Conservation (phyloP, 2,888 invertebrate species). For the Diaprepes abbreviatus region DNA sequence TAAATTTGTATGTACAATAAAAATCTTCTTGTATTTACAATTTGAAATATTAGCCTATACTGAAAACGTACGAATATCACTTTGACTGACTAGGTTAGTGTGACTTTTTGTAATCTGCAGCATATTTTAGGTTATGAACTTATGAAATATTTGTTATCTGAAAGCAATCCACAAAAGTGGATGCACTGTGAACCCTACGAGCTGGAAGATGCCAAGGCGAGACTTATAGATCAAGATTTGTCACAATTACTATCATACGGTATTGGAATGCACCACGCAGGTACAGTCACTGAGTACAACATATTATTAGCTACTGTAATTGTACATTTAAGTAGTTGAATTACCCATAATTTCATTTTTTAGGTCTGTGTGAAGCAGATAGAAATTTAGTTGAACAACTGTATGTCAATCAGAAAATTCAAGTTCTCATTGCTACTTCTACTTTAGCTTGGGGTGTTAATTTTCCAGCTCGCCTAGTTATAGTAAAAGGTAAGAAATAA, state of each 20-base stretch:
- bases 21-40: no score
- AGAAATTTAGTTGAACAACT: slow-evolving; percentile 92
- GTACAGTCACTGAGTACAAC: no score
- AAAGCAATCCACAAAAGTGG: slow-evolving; percentile 96
- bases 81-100: no score
- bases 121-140: slow-evolving; percentile 77
- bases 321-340: no score
- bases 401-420: slow-evolving; percentile 95
- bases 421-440: slow-evolving; percentile 95
- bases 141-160: slow-evolving; percentile 90
- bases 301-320: no score
- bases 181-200: slow-evolving; percentile 87
- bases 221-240: slow-evolving; percentile 87
- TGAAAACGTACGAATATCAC: no score
- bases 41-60: no score
- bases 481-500: slow-evolving; percentile 86
- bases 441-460: slow-evolving; percentile 99
- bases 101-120: no score
- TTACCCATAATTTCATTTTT: no score
- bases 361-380: slow-evolving; percentile 89
- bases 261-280: slow-evolving; percentile 99
- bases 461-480: slow-evolving; percentile 97
- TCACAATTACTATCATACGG: slow-evolving; percentile 96
- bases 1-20: no score
- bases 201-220: slow-evolving; percentile 83